Evolutionary conservation across 2,797 vertebrate genomes (phyloP).

Genomic region (Intellagama lesueurii): DNA sequence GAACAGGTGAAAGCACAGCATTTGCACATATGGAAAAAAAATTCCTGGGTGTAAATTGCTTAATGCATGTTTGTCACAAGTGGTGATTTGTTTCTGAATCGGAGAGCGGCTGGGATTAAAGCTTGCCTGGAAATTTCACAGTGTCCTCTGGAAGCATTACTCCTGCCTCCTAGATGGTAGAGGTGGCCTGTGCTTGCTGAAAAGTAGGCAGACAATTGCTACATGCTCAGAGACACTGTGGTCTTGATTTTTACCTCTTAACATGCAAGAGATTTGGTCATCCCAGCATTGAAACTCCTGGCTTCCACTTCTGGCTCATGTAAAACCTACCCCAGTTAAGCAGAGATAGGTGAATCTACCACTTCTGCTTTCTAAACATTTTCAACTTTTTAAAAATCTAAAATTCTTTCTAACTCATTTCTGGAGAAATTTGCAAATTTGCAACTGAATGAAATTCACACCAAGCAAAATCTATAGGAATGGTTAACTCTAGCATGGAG

Average conservation of each 20-base stretch:
- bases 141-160: background rate
- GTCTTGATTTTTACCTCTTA: background rate
- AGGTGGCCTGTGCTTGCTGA: background rate
- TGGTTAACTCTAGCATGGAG: no score
- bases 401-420: no score
- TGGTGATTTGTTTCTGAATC: background rate
- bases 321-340: background rate
- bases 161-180: background rate
- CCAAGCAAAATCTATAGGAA: no score
- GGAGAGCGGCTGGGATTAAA: background rate
- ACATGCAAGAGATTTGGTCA: background rate
- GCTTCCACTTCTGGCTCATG: no score
- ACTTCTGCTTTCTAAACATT: background rate
- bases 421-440: no score
- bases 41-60: background rate
- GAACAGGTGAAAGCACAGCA: background rate
- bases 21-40: background rate
- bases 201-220: background rate
- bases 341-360: background rate
- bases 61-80: background rate
- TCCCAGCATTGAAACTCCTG: background rate
- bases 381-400: no score
- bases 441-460: no score
- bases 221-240: background rate
- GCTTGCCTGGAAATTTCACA: background rate